These are phyloP conservation scores for roundworm (Caenorhabditis elegans) DNA, from an alignment of 1,140 invertebrate species.

Conservation along the genomic window DNA sequence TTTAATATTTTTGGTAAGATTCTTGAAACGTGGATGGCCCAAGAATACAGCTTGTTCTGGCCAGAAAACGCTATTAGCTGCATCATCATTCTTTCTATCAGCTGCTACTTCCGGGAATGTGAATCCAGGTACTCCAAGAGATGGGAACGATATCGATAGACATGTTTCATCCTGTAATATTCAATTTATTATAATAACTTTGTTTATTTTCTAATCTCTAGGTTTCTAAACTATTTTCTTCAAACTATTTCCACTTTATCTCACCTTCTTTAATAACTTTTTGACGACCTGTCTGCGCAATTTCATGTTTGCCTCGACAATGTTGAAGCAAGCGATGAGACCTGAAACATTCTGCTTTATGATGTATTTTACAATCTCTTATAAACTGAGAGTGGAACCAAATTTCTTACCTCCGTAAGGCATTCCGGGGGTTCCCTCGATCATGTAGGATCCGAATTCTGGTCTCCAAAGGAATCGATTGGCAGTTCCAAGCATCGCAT, in stretches of 20 bases:
- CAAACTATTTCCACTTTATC: neutral
- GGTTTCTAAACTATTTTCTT: neutral
- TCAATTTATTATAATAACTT: neutral
- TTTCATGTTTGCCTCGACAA: slow-evolving; percentile 96
- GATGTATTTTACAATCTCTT: neutral
- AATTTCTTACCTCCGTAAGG: slow-evolving; percentile 75
- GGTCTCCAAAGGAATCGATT: slow-evolving; percentile 83
- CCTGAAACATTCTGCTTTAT: slow-evolving; percentile 65
- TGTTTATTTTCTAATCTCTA: neutral
- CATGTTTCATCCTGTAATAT: slow-evolving; percentile 78
- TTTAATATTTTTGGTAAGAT: slow-evolving; percentile 88
- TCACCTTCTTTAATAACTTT: slow-evolving; percentile 73
- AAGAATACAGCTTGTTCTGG: slow-evolving; percentile 90
- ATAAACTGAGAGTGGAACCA: neutral
- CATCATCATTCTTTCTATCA: slow-evolving; percentile 74
- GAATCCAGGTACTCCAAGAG: slow-evolving; percentile 84
- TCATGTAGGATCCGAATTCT: slow-evolving; percentile 97
- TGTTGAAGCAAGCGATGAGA: slow-evolving; percentile 90
- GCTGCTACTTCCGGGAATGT: slow-evolving; percentile 78
- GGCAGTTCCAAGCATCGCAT: slow-evolving; percentile 75
- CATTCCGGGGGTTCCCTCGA: slow-evolving; percentile 97
- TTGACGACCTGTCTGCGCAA: slow-evolving; percentile 79
- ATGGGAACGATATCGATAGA: slow-evolving; percentile 74
- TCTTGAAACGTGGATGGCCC: slow-evolving; percentile 83
- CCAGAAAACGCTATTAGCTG: slow-evolving; percentile 86